Evolutionary conservation across 2,797 vertebrate genomes (phyloP), one percentile per base, ranked within the genome.

Genomic region (Meriones psammophilus): DNA sequence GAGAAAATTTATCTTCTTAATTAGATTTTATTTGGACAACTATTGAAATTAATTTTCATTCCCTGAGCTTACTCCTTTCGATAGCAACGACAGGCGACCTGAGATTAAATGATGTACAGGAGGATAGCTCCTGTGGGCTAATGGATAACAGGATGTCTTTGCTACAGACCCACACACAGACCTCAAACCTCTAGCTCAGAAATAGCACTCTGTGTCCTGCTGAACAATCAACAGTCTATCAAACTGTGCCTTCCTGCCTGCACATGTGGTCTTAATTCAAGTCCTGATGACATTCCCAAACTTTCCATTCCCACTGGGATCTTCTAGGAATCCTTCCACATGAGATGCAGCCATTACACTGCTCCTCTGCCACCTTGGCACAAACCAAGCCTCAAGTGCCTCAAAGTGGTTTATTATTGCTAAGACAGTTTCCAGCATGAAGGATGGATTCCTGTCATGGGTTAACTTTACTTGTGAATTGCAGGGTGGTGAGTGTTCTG

Each of bases 21-120:
- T 94, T 94, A 87, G 71, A 46, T 89, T 96, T 96, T 95, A 96
- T 97, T 97, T 97, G 94, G 92, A 93, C 74, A 83, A 90, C 91
- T 95, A 94, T 89, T 46, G n/a, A 96, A 97, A 96, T 97, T 94
- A 97, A 97, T 94, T 97, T 97, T 62, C 80, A 95, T 96, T 96
- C 79, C 85, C 80, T 78, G n/a, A 94, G 90, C 36, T 93, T 78
- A 97, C 94, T 95, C 78, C 80, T 89, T 93, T 89, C 85, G 62
- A 96, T 71, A 92, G 80, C 86, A 94, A 88, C 69, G 84, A 84
- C 88, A 96, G 76, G 28, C 74, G 88, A 77, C 73, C 91, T 91
- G 39, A 91, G 92, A 94, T 95, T 94, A 95, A 96, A 89, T 92
- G 94, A 96, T 62, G 54, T 93, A 36, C 69, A 89, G 71, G 92